Percentiles rank a stretch among this genome's conserved stretches.
Conservation (phyloP, 2,888 invertebrate species). For the Drosophila mettleri region DNA sequence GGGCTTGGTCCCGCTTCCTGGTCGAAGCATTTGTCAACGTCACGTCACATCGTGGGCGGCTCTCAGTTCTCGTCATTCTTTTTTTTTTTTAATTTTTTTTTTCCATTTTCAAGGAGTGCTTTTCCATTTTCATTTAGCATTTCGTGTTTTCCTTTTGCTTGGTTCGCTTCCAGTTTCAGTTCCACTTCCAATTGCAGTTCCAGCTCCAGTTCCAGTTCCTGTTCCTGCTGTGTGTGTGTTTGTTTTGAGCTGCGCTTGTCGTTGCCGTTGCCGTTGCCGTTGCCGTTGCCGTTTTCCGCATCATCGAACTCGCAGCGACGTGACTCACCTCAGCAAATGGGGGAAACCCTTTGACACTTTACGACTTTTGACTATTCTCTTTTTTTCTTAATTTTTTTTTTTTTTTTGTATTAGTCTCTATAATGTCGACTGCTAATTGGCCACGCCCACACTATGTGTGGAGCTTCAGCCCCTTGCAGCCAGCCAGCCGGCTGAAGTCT, state of each 20-base stretch:
- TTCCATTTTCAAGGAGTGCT: constrained; percentile 56
- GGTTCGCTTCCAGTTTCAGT: constrained; percentile 2
- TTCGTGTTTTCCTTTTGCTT: constrained; percentile 23
- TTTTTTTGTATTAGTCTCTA: constrained; percentile 39
- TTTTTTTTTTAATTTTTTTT: constrained; percentile 9
- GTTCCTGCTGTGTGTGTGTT: constrained; percentile 14
- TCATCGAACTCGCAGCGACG: constrained; percentile 65
- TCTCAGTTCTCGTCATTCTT: constrained; percentile 22
- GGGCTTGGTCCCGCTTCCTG: constrained; percentile 22
- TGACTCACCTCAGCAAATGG: constrained; percentile 61
- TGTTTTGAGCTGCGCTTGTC: constrained; percentile 40
- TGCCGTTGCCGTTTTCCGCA: constrained; percentile 69
- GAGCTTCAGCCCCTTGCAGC: not conserved
- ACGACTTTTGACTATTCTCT: constrained; percentile 49
- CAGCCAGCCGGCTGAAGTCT: constrained; percentile 34
- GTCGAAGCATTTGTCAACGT: constrained; percentile 72
- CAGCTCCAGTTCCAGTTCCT: not conserved
- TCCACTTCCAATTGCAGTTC: not conserved
- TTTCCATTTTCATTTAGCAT: constrained; percentile 39
- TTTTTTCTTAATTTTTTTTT: not conserved
- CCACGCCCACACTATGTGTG: constrained; percentile 57
- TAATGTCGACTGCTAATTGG: constrained; percentile 64
- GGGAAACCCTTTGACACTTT: constrained; percentile 52
- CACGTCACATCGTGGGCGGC: constrained; percentile 57
- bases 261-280: too few species aligned